A percentile compares a stretch with the other conserved stretches of the same genome.
Conservation (phyloP, 2,888 invertebrate species). For the Dromius quadrimaculatus region DNA sequence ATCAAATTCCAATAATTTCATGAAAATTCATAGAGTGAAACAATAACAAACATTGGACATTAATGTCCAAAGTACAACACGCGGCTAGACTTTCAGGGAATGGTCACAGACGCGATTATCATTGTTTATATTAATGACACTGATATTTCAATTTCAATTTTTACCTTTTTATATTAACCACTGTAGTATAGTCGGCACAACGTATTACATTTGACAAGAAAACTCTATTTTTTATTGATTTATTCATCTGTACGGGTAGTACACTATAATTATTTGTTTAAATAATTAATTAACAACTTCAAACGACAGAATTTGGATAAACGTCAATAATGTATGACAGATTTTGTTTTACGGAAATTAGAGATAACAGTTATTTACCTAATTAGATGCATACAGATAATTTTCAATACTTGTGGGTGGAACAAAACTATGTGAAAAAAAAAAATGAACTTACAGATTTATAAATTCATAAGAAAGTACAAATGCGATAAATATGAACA, state of each 20-base stretch:
- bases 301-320: background rate
- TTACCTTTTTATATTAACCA: background rate
- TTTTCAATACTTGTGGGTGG: too few species aligned
- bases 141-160: background rate
- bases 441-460: too few species aligned
- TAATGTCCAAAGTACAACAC: constrained; percentile 4
- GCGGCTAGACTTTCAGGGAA: constrained; percentile 2
- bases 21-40: background rate
- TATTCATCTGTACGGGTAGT: background rate
- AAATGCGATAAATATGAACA: too few species aligned
- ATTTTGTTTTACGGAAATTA: constrained; percentile 11
- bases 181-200: background rate
- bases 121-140: background rate
- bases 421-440: too few species aligned
- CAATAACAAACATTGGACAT: constrained; percentile 17
- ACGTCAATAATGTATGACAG: background rate
- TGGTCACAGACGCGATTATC: constrained; percentile 3
- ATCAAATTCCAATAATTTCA: constrained; percentile 18
- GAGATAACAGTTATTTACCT: background rate
- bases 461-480: too few species aligned
- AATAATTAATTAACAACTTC: too few species aligned
- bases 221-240: background rate
- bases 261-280: background rate
- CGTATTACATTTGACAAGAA: constrained; percentile 1
- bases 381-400: background rate